Conservation (phyloP, 64 coral and sea anemone genomes). For the Montipora efflorescens region DNA sequence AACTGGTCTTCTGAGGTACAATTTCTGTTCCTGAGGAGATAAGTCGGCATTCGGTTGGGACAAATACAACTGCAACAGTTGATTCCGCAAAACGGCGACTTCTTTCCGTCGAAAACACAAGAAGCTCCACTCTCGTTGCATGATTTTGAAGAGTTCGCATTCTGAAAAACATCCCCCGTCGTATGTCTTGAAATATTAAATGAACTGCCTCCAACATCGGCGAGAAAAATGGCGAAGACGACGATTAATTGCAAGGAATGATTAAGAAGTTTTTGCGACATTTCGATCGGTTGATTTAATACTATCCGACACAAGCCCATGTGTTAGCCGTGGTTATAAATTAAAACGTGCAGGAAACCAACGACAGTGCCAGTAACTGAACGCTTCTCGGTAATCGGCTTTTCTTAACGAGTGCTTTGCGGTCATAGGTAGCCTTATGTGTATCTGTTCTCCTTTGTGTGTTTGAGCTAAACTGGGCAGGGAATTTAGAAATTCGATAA, state of each 20-base stretch:
- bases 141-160: conserved; percentile 20
- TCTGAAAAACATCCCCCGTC: conserved; percentile 18
- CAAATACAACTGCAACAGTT: conserved; percentile 40
- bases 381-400: conserved; percentile 4
- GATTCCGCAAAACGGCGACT: conserved; percentile 16
- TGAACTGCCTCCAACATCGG: not conserved
- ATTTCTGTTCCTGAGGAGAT: conserved; percentile 16
- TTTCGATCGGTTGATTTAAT: not conserved
- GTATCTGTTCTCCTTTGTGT: not conserved
- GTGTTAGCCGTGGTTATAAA: not conserved
- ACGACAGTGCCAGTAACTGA: not conserved
- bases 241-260: not conserved
- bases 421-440: not conserved
- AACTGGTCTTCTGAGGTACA: conserved; percentile 28
- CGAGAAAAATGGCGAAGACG: not conserved
- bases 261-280: conserved; percentile 17
- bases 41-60: not conserved
- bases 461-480: not conserved
- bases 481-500: conserved; percentile 6
- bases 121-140: conserved; percentile 24
- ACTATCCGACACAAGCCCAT: not conserved
- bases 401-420: not conserved
- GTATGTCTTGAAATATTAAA: conserved; percentile 37
- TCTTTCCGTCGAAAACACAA: conserved; percentile 21
- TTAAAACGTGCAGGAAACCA: not conserved